Evolutionary conservation across 2,797 vertebrate species (phyloP), one percentile per base, ranked within the genome.

Genomic region (Fundulus diaphanus): DNA sequence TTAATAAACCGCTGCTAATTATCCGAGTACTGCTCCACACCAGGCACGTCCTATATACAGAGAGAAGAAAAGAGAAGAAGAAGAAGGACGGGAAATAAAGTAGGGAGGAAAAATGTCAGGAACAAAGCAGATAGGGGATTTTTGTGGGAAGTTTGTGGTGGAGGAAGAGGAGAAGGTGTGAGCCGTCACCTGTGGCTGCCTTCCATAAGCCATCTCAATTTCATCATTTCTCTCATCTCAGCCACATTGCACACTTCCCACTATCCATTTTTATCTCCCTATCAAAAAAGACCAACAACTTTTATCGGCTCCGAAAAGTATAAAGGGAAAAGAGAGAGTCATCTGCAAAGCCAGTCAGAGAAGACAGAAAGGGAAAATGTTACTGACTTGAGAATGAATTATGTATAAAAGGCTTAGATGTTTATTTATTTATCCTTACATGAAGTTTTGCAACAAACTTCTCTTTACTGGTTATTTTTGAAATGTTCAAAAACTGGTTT

Each of bases 1-100:
- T 95, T 94, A 93, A 96, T 94, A 88, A 92, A 88, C 88, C 35
- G 68, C 83, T 82, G 92, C 92, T 95, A 95, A 95, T 95, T 94
- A 95, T 91, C 92, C 83, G 24, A 88, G 89, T 68, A 1, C 74
- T 68, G 82, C 87, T 75, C 81, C 78, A 56, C 77, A 74, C 85
- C 72, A 82, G 46, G 77, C 84, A 69, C 77, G 72, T 75, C 87
- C 90, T 85, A 88, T 86, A 85, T 90, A 90, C 54, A 83, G 68
- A 70, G 74, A 22, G 59, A 82, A 74, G 59, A 78, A 67, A 77
- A 78, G 78, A 66, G 40, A 42, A 74, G 51, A 51, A 49, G 72
- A 76, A 59, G 78, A 37, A 61, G 54, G 66, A 57, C 1, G 44
- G 67, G 37, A 73, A 48, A 59, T 68, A 0, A 61, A 77, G 69